phyloP scores from a whole-genome alignment of 1,140 invertebrate species.

The Ganaspis sp. region DNA sequence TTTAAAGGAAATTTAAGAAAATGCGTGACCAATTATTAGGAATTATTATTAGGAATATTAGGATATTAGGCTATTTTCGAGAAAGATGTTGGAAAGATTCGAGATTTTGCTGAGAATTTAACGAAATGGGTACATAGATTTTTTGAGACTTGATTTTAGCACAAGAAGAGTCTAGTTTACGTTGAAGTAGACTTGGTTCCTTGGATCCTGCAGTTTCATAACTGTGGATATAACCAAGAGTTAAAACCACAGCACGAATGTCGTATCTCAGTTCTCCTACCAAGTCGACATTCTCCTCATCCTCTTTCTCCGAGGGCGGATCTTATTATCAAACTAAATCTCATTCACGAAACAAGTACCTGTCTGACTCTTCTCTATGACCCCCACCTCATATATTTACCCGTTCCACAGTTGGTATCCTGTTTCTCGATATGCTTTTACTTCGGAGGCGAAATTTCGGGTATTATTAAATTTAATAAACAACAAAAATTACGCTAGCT shows the following conservation, averaged over 20 bases:
- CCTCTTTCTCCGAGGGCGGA: conserved; percentile 57
- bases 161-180: not conserved
- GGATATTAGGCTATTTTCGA: too few relatives aligned
- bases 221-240: conserved; percentile 73
- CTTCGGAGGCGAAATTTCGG: conserved; percentile 14
- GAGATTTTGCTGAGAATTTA: too few relatives aligned
- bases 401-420: conserved; percentile 39
- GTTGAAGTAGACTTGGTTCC: conserved; percentile 43
- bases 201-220: conserved; percentile 74
- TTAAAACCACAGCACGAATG: conserved; percentile 76
- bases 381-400: conserved; percentile 48
- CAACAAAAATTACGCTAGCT: too few relatives aligned
- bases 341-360: conserved; percentile 71
- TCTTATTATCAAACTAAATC: conserved; percentile 75
- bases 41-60: too few relatives aligned
- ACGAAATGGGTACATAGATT: too few relatives aligned
- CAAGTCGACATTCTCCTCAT: conserved; percentile 56
- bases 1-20: too few relatives aligned
- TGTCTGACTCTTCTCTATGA: conserved; percentile 56
- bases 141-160: too few relatives aligned
- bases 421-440: conserved; percentile 41
- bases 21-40: too few relatives aligned
- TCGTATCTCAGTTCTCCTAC: conserved; percentile 72
- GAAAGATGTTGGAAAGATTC: too few relatives aligned
- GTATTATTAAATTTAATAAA: too few relatives aligned